phyloP scores from a whole-genome alignment of 1,140 invertebrate genomes.

The Apis florea region DNA sequence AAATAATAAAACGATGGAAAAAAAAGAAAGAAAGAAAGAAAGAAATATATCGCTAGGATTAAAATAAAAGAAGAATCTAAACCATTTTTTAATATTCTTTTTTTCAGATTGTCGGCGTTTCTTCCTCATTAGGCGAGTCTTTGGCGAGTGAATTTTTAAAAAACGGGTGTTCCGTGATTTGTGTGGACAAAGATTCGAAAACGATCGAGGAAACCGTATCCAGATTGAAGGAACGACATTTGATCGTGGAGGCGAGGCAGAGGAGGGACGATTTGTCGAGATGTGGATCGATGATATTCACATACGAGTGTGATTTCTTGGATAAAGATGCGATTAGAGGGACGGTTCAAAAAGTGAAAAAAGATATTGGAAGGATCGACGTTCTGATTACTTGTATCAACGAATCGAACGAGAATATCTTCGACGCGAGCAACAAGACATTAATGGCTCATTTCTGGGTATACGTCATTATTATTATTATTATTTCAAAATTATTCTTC shows the following conservation, averaged over 20 bases:
- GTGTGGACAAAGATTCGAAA: constrained; percentile 69
- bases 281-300: not conserved
- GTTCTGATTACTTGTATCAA: constrained; percentile 76
- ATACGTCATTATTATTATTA: constrained; percentile 25
- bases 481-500: not conserved
- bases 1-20: too few relatives aligned
- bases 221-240: constrained; percentile 54
- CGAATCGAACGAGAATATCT: constrained; percentile 61
- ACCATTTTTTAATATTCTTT: not conserved
- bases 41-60: too few relatives aligned
- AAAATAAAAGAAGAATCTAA: too few relatives aligned
- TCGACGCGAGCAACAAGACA: constrained; percentile 69
- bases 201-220: constrained; percentile 61
- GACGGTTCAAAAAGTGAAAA: constrained; percentile 68
- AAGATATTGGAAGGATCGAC: constrained; percentile 74
- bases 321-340: constrained; percentile 66
- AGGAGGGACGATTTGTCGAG: constrained; percentile 36
- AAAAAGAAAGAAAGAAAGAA: too few relatives aligned
- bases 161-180: constrained; percentile 74
- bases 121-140: constrained; percentile 70
- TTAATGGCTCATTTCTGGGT: constrained; percentile 79
- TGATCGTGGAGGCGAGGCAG: constrained; percentile 50
- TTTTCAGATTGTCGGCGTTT: constrained; percentile 73
- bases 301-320: constrained; percentile 72
- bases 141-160: constrained; percentile 74